Evolutionary conservation across 2,888 invertebrate genomes (phyloP).

Genomic region (Spodoptera picta): DNA sequence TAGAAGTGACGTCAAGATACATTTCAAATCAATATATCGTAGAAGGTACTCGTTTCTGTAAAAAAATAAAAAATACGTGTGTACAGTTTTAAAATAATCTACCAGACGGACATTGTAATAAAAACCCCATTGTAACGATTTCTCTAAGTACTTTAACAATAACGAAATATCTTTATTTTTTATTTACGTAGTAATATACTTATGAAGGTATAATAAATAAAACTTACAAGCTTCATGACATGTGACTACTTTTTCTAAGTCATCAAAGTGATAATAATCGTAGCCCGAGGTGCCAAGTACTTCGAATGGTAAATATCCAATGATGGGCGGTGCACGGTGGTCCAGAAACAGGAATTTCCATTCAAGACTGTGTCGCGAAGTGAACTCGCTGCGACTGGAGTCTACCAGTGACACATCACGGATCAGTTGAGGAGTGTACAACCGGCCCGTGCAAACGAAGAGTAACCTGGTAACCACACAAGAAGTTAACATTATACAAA

Average conservation of each 20-base stretch:
- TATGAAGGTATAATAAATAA: neutral
- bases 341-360: conserved; percentile 98
- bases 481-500: no score
- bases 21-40: no score
- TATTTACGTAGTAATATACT: no score
- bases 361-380: conserved; percentile 97
- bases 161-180: no score
- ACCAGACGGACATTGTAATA: no score
- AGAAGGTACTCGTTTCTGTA: no score
- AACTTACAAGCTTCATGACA: conserved; percentile 96
- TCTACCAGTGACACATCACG: conserved; percentile 95
- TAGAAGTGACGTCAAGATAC: no score
- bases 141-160: neutral
- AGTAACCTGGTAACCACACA: conserved; percentile 84
- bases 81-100: no score
- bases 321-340: conserved; percentile 96
- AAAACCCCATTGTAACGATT: no score
- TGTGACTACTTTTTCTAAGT: conserved; percentile 94
- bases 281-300: conserved; percentile 98
- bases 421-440: conserved; percentile 94
- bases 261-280: conserved; percentile 98
- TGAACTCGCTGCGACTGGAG: conserved; percentile 94
- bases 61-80: no score
- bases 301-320: conserved; percentile 98
- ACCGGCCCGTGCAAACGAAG: conserved; percentile 94